Conservation (phyloP, 1,140 invertebrate species). For the Procambarus virginalis region DNA sequence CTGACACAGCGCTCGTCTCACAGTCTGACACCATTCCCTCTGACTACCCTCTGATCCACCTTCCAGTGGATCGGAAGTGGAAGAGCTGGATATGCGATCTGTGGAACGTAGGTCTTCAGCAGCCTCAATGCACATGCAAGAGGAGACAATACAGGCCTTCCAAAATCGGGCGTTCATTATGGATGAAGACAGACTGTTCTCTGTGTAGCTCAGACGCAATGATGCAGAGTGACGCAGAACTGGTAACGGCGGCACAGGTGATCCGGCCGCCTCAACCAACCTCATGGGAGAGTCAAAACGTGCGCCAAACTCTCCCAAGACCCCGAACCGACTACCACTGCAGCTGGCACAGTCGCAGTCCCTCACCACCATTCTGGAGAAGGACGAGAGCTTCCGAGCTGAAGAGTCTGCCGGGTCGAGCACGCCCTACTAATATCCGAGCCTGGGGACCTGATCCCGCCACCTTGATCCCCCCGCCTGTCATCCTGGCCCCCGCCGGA, state of each 20-base stretch:
- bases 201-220: slow-evolving; percentile 75
- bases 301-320: slow-evolving; percentile 66
- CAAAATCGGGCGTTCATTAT: slow-evolving; percentile 81
- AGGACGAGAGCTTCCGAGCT: slow-evolving; percentile 69
- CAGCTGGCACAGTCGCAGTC: slow-evolving; percentile 64
- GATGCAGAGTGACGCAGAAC: slow-evolving; percentile 78
- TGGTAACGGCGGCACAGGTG: slow-evolving; percentile 75
- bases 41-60: slow-evolving; percentile 88
- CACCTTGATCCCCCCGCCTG: slow-evolving; percentile 53
- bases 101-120: slow-evolving; percentile 58
- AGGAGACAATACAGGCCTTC: slow-evolving; percentile 77
- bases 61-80: slow-evolving; percentile 72
- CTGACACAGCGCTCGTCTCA: slow-evolving; percentile 75
- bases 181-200: slow-evolving; percentile 76
- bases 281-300: slow-evolving; percentile 69
- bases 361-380: slow-evolving; percentile 69
- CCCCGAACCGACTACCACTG: slow-evolving; percentile 67
- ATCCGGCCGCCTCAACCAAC: slow-evolving; percentile 49
- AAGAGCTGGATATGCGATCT: slow-evolving; percentile 70
- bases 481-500: slow-evolving; percentile 58
- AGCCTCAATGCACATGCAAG: slow-evolving; percentile 38
- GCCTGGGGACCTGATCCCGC: slow-evolving; percentile 23
- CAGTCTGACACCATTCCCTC: slow-evolving; percentile 86
- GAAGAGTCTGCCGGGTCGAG: slow-evolving; percentile 70
- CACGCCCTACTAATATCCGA: slow-evolving; percentile 67